Percentiles rank a stretch among this genome's conserved stretches.
phyloP scores from a whole-genome alignment of 2,113 vertebrate species.

The Uria lomvia region DNA sequence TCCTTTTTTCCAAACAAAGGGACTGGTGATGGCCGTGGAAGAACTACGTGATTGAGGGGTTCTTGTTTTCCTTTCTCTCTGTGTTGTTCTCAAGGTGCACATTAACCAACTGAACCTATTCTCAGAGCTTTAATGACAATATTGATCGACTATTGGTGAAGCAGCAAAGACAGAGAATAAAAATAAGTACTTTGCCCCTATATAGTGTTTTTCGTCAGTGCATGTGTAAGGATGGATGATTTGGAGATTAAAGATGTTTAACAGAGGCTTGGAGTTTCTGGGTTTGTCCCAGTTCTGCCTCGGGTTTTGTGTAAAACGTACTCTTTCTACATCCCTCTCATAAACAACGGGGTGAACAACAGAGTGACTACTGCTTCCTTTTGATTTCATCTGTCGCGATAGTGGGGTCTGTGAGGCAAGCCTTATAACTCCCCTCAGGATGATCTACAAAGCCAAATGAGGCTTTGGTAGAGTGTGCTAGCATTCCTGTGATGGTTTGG shows the following conservation, averaged over 20 bases:
- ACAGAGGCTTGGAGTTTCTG: background rate
- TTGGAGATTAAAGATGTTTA: background rate
- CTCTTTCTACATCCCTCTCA: background rate
- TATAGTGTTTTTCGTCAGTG: background rate
- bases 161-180: constrained; percentile 6
- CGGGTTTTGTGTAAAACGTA: background rate
- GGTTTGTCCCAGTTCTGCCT: background rate
- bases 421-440: background rate
- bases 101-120: constrained; percentile 50
- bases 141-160: constrained; percentile 55
- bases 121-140: constrained; percentile 31
- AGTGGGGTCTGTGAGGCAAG: background rate
- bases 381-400: background rate
- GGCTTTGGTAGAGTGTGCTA: background rate
- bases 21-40: background rate
- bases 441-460: background rate
- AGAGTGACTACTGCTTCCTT: background rate
- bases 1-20: background rate
- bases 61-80: constrained; percentile 27
- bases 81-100: background rate
- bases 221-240: background rate
- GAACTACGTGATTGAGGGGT: background rate
- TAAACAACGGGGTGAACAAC: background rate
- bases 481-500: background rate
- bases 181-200: constrained; percentile 39